Percentiles rank a stretch among this genome's conserved stretches.
These are phyloP conservation scores for Imbricaverruca yamaguchii DNA, from an alignment of 2,888 invertebrate genomes.

Conservation along the genomic window DNA sequence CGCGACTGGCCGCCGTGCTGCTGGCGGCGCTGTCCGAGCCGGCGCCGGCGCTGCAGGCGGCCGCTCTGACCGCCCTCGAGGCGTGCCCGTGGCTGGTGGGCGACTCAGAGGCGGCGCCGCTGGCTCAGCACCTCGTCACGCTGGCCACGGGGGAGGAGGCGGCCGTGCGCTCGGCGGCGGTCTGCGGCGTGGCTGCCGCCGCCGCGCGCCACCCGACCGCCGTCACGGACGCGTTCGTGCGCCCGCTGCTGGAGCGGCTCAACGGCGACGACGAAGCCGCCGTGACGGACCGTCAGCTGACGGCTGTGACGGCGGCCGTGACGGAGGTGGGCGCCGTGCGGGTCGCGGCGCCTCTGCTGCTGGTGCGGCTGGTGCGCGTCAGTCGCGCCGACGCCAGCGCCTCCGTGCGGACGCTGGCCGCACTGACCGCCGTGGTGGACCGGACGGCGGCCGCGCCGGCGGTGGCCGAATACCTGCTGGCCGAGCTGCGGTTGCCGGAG, in stretches of 20 bases:
- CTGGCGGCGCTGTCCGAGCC: background rate
- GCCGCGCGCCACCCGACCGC: background rate
- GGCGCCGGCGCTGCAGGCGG: too few relatives aligned
- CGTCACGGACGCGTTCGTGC: background rate
- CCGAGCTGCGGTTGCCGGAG: background rate
- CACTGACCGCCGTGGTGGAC: background rate
- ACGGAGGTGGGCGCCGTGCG: background rate
- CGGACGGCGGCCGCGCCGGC: background rate
- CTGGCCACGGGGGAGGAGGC: background rate
- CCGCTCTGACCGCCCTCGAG: background rate
- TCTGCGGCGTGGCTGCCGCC: background rate
- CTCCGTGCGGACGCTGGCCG: background rate
- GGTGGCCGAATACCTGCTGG: background rate
- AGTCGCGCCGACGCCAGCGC: background rate
- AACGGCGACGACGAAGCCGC: background rate
- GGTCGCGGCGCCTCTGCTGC: background rate
- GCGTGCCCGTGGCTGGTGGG: conserved; percentile 1
- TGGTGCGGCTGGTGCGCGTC: conserved; percentile 8
- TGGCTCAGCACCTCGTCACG: background rate
- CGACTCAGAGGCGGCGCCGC: background rate
- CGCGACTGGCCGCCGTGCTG: conserved; percentile 6
- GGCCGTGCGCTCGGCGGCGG: background rate
- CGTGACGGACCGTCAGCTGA: background rate
- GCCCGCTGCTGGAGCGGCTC: background rate
- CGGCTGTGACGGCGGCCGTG: background rate